A percentile compares a stretch with the other conserved stretches of the same genome.
Conservation (phyloP, 2,113 vertebrate genomes). For the Malurus cyaneus region DNA sequence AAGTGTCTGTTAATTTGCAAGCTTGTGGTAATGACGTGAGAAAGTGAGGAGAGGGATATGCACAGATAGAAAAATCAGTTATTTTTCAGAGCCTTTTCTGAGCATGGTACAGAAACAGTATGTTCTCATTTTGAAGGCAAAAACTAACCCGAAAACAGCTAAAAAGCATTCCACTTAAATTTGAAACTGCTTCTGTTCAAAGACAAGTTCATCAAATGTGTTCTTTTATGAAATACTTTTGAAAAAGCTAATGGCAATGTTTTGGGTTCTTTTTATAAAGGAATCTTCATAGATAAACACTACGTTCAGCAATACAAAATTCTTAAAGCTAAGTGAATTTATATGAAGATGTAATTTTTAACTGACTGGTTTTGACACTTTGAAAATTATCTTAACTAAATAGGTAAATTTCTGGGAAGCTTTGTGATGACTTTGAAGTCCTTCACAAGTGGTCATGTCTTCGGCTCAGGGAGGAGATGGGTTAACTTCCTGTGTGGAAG, state of each 20-base stretch:
- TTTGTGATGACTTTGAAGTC: not conserved
- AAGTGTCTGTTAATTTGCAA: not conserved
- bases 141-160: not conserved
- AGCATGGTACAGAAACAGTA: not conserved
- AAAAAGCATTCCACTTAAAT: not conserved
- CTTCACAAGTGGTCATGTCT: not conserved
- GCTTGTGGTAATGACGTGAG: not conserved
- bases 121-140: not conserved
- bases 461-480: not conserved
- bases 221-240: not conserved
- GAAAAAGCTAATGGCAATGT: not conserved
- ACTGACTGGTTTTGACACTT: not conserved
- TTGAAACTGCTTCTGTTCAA: not conserved
- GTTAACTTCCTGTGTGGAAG: not conserved
- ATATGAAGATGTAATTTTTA: not conserved
- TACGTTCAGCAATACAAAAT: not conserved
- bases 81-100: not conserved
- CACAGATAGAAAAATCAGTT: not conserved
- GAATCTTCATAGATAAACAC: not conserved
- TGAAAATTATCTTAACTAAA: not conserved
- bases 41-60: not conserved
- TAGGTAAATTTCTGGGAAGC: not conserved
- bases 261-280: not conserved
- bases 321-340: not conserved
- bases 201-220: accelerated